Conservation (phyloP, 2,113 vertebrate genomes). For the Rhombomys opimus region DNA sequence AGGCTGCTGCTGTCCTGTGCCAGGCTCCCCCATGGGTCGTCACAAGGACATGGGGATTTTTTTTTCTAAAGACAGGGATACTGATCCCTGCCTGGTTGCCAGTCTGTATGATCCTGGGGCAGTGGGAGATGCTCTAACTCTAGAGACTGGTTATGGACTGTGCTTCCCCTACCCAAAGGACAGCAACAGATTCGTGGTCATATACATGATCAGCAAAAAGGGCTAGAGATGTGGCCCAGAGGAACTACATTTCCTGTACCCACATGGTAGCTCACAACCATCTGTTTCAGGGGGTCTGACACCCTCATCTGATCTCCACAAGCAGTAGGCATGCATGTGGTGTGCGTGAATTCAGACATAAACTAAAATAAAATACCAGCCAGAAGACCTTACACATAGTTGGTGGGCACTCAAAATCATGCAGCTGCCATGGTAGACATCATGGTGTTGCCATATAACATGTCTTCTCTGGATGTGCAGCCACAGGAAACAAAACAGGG, state of each 20-base stretch:
- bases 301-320: neutral
- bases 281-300: neutral
- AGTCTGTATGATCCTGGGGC: neutral
- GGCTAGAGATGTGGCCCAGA: neutral
- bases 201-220: too few species aligned
- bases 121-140: neutral
- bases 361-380: neutral
- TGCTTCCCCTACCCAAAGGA: too few species aligned
- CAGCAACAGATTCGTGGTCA: fast-evolving
- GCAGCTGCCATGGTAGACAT: fast-evolving
- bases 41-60: neutral
- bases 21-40: neutral
- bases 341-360: neutral
- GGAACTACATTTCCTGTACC: neutral
- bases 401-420: fast-evolving
- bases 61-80: neutral
- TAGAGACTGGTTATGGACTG: neutral
- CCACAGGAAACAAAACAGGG: neutral
- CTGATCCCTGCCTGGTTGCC: fast-evolving
- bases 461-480: too few species aligned
- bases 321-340: neutral
- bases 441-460: neutral
- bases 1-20: neutral
- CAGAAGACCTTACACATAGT: fast-evolving
- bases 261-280: neutral